These are phyloP conservation scores for Oryctolagus cuniculus DNA, from an alignment of 2,113 vertebrate species.

Conservation along the genomic window DNA sequence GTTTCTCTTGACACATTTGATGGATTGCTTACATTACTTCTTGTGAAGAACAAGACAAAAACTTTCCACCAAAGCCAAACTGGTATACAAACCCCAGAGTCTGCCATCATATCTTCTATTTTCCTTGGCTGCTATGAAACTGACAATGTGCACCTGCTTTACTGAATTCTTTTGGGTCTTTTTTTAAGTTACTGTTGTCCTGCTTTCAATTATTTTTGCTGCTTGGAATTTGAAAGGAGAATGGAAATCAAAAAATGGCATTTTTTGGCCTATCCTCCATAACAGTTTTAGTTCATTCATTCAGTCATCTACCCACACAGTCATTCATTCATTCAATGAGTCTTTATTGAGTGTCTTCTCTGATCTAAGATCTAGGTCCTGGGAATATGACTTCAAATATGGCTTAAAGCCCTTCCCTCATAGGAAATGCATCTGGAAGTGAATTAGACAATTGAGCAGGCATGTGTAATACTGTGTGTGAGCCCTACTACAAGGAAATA, in stretches of 20 bases:
- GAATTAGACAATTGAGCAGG: not conserved
- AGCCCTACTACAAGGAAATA: not conserved
- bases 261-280: conserved; percentile 65
- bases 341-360: not conserved
- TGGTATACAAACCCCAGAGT: conserved; percentile 5
- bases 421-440: not conserved
- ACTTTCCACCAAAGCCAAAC: conserved; percentile 58
- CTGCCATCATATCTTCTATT: conserved; percentile 22
- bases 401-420: not conserved
- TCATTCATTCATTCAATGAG: not conserved
- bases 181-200: not conserved
- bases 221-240: conserved; percentile 74
- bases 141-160: conserved; percentile 13
- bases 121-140: not conserved
- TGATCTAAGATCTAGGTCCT: not conserved
- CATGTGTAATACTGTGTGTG: not conserved
- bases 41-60: conserved; percentile 68
- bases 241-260: conserved; percentile 71
- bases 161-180: conserved; percentile 45
- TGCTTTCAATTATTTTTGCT: conserved; percentile 62
- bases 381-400: not conserved
- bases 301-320: not conserved
- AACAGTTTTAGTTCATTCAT: conserved; percentile 34
- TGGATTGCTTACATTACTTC: conserved; percentile 70
- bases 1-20: conserved; percentile 83